A percentile compares a stretch with the other conserved stretches of the same genome.
Conservation (phyloP, 1,140 invertebrate species). For the Lepidurus packardi region DNA sequence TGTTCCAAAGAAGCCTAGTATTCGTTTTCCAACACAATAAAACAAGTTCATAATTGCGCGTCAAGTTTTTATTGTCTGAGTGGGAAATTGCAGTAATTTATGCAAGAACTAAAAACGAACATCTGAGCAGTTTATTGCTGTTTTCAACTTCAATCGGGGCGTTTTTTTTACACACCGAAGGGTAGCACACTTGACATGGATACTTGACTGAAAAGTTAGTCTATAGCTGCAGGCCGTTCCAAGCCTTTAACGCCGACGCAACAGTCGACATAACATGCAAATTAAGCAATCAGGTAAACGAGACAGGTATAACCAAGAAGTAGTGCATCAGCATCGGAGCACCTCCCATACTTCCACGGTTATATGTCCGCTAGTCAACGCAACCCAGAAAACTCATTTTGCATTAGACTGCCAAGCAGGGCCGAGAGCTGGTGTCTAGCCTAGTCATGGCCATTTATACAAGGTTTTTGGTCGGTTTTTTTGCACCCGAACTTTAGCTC, state of each 20-base stretch:
- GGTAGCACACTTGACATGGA: neutral
- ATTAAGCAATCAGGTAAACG: conserved; percentile 12
- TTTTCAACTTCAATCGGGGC: neutral
- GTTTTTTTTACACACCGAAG: neutral
- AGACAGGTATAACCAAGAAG: conserved; percentile 1
- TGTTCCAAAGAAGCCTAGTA: neutral
- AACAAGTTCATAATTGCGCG: neutral
- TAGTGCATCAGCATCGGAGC: neutral
- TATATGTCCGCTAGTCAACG: neutral
- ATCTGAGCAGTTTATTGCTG: neutral
- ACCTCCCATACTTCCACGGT: neutral
- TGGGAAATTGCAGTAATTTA: neutral
- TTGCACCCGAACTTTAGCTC: neutral
- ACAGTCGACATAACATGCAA: neutral
- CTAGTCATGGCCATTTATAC: conserved; percentile 18
- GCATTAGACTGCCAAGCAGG: neutral
- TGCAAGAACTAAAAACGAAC: no score
- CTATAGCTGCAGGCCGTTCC: neutral
- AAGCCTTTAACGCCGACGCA: conserved; percentile 5
- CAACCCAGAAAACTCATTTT: neutral
- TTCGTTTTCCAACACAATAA: no score
- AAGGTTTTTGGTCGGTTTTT: conserved; percentile 10
- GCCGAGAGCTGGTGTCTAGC: neutral
- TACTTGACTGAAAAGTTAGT: neutral
- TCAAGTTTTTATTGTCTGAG: neutral